Evolutionary conservation across 2,797 vertebrate genomes (phyloP).

Genomic region (Clarias platycephalus): DNA sequence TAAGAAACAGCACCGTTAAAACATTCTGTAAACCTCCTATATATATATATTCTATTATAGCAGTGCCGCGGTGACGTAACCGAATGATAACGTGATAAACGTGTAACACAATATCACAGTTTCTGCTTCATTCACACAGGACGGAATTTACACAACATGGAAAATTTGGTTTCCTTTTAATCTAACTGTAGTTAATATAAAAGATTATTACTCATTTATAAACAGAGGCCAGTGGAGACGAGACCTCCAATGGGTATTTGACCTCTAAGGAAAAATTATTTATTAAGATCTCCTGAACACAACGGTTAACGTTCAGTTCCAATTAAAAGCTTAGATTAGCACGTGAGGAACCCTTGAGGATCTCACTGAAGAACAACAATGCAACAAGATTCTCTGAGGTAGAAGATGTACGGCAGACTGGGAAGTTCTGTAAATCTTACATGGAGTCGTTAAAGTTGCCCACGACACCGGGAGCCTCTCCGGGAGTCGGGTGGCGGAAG

Average conservation of each 20-base stretch:
- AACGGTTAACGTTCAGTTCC: background rate
- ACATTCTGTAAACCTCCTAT: background rate
- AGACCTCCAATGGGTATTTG: background rate
- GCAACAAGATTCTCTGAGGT: background rate
- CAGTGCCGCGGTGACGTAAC: background rate
- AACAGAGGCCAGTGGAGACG: background rate
- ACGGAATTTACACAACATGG: background rate
- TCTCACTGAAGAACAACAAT: no score
- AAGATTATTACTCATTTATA: background rate
- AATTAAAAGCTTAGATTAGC: background rate
- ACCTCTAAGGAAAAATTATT: background rate
- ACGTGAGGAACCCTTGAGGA: background rate
- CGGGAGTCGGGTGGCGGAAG: constrained; percentile 93
- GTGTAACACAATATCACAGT: background rate
- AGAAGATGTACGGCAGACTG: no score
- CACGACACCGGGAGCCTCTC: constrained; percentile 82
- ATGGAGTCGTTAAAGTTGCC: constrained; percentile 87
- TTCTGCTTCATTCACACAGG: background rate
- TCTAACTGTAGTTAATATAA: no score
- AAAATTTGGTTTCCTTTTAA: background rate
- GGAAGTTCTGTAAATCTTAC: constrained; percentile 67
- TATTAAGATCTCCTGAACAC: background rate
- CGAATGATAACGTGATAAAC: background rate
- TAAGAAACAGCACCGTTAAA: background rate
- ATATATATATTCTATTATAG: no score